phyloP scores from a whole-genome alignment of 1,140 invertebrate genomes.

The Zaprionus lachaisei region DNA sequence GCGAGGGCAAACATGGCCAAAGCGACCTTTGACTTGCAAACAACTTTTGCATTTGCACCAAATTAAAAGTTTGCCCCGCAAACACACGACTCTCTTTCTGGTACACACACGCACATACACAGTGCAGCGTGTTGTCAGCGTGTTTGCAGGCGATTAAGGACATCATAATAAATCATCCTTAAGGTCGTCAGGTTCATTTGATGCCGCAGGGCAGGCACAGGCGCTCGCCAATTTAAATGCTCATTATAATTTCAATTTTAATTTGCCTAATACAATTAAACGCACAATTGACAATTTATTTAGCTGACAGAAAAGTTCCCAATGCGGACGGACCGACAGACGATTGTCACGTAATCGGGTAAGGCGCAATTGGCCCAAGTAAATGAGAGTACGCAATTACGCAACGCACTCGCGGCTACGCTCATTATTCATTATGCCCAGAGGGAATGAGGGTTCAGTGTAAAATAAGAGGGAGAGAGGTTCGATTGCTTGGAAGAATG shows the following conservation, averaged over 20 bases:
- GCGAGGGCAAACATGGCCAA: conserved; percentile 11
- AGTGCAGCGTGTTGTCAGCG: conserved; percentile 15
- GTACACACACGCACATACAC: background rate
- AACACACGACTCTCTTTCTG: background rate
- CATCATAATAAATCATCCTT: conserved; percentile 79
- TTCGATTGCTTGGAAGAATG: background rate
- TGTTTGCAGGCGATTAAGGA: conserved; percentile 60
- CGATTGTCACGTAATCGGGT: conserved; percentile 70
- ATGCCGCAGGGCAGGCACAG: conserved; percentile 29
- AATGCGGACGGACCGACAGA: conserved; percentile 27
- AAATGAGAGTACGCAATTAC: conserved; percentile 65
- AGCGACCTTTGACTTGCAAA: conserved; percentile 28
- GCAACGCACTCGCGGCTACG: conserved; percentile 51
- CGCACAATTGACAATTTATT: conserved; percentile 43
- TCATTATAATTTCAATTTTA: conserved; percentile 55
- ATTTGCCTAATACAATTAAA: conserved; percentile 74
- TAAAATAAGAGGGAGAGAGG: background rate
- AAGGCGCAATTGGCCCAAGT: conserved; percentile 12
- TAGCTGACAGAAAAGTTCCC: conserved; percentile 14
- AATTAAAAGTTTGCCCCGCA: conserved; percentile 52
- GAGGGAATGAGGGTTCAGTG: background rate
- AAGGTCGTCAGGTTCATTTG: conserved; percentile 65
- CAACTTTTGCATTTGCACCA: conserved; percentile 33
- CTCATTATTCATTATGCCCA: conserved; percentile 27
- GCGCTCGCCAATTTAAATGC: conserved; percentile 48